A percentile compares a stretch with the other conserved stretches of the same genome.
phyloP scores from a whole-genome alignment of 2,797 vertebrate genomes.

The Saxicola maurus region DNA sequence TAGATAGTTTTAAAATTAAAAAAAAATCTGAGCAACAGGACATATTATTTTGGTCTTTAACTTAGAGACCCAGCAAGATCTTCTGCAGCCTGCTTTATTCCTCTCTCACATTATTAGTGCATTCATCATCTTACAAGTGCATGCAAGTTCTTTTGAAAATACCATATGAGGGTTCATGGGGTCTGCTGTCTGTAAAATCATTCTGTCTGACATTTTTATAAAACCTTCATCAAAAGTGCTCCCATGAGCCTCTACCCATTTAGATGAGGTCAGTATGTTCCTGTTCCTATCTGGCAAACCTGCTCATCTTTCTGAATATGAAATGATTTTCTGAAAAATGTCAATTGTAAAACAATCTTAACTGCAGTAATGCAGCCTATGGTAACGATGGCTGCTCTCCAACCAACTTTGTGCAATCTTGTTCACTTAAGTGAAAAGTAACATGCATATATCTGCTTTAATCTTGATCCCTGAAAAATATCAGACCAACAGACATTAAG shows the following conservation, averaged over 20 bases:
- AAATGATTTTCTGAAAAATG: conserved; percentile 34
- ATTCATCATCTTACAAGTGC: neutral
- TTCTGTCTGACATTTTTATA: conserved; percentile 29
- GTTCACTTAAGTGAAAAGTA: conserved; percentile 31
- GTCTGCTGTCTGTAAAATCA: neutral
- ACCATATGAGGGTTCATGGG: neutral
- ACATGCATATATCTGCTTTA: neutral
- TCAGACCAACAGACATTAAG: neutral
- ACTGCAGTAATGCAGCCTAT: neutral
- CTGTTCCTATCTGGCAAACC: neutral
- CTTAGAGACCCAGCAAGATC: neutral
- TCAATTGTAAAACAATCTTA: conserved; percentile 7
- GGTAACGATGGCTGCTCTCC: neutral
- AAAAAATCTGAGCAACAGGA: neutral
- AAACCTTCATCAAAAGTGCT: conserved; percentile 22
- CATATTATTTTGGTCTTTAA: neutral
- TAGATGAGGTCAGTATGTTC: conserved; percentile 6
- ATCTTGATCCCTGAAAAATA: conserved; percentile 21
- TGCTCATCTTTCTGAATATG: neutral
- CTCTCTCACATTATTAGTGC: neutral
- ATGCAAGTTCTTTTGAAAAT: neutral
- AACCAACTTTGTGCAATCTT: conserved; percentile 20
- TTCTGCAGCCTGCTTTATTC: neutral
- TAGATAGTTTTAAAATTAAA: neutral
- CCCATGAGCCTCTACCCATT: neutral